phyloP scores from a whole-genome alignment of 2,797 vertebrate species.

The Anguilla anguilla region DNA sequence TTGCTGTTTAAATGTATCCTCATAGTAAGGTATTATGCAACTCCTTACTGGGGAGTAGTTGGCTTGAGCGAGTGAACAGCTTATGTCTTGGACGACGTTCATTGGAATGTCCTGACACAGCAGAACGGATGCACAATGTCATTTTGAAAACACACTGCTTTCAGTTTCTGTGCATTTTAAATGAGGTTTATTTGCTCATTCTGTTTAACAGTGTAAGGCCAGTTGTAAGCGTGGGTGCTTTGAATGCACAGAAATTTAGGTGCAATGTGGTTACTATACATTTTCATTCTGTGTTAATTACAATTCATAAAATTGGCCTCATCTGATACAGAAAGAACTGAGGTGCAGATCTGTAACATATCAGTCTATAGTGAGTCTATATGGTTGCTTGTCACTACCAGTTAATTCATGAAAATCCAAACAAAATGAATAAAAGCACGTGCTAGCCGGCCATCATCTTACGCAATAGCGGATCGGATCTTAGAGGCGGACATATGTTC shows the following conservation, averaged over 20 bases:
- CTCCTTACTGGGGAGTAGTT: background rate
- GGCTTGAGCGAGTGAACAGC: background rate
- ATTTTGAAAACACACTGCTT: background rate
- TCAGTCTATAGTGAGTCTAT: background rate
- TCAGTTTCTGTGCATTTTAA: background rate
- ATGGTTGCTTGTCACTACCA: constrained; percentile 10
- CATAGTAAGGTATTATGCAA: background rate
- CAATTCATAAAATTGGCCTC: background rate
- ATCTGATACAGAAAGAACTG: background rate
- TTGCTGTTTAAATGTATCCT: background rate
- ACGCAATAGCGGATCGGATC: constrained; percentile 45
- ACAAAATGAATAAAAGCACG: constrained; percentile 33
- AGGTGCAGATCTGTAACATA: background rate
- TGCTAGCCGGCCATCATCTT: constrained; percentile 20
- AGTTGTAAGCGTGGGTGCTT: too few species aligned
- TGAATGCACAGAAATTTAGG: background rate
- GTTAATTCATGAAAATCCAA: constrained; percentile 43
- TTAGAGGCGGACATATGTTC: constrained; percentile 54
- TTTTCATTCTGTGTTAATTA: background rate
- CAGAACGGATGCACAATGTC: background rate
- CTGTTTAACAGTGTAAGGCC: background rate
- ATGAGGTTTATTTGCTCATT: background rate
- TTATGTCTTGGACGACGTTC: background rate
- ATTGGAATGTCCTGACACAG: background rate
- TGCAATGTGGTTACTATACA: background rate